Evolutionary conservation across 2,113 vertebrate genomes (phyloP).

Genomic region (Sorex fumeus): DNA sequence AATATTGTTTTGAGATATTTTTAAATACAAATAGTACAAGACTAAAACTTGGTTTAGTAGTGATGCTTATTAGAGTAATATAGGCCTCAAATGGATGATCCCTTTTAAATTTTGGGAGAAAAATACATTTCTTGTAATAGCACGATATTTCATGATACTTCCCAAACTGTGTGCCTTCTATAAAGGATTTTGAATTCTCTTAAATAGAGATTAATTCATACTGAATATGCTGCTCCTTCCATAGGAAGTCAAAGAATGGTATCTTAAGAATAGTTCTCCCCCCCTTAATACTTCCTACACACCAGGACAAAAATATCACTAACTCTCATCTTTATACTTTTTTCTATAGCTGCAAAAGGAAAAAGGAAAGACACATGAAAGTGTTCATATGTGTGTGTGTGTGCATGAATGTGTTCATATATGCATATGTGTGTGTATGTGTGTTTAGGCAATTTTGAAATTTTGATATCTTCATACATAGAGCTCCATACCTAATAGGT

Average conservation of each 20-base stretch:
- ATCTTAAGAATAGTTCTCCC: slow-evolving; percentile 79
- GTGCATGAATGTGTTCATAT: slow-evolving; percentile 35
- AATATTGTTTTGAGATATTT: slow-evolving; percentile 15
- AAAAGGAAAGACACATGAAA: neutral
- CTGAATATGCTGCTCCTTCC: slow-evolving; percentile 51
- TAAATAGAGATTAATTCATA: slow-evolving; percentile 40
- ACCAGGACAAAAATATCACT: slow-evolving; percentile 77
- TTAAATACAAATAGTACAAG: neutral
- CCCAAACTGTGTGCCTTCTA: neutral
- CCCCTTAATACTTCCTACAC: slow-evolving; percentile 76
- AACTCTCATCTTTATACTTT: slow-evolving; percentile 57
- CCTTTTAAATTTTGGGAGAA: neutral
- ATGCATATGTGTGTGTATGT: neutral
- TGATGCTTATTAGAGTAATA: slow-evolving; percentile 28
- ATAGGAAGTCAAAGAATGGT: slow-evolving; percentile 67
- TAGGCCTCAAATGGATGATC: neutral
- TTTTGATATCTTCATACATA: neutral
- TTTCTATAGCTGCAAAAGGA: slow-evolving; percentile 44
- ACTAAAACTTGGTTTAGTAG: neutral
- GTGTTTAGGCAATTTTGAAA: neutral
- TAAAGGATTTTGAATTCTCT: slow-evolving; percentile 56
- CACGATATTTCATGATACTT: neutral
- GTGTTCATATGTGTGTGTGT: slow-evolving; percentile 1
- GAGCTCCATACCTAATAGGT: too few species aligned
- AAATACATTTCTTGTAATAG: neutral